phyloP scores from a whole-genome alignment of 2,888 invertebrate genomes.

The Lithosia quadra region DNA sequence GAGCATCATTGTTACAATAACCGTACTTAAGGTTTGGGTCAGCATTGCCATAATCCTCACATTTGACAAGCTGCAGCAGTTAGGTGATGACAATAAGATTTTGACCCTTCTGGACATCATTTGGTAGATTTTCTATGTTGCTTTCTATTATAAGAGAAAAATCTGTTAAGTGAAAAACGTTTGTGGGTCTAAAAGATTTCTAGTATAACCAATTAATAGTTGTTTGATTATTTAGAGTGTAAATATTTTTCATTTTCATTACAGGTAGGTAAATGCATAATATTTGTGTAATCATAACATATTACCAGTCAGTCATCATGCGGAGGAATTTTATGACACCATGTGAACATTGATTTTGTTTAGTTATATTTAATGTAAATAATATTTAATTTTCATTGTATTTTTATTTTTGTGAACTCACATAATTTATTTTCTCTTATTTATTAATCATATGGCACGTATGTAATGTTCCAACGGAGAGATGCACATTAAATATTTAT shows the following conservation, averaged over 20 bases:
- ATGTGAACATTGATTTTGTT: too few relatives aligned
- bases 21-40: background rate
- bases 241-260: background rate
- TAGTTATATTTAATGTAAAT: too few relatives aligned
- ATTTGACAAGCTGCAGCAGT: background rate
- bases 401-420: too few relatives aligned
- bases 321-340: too few relatives aligned
- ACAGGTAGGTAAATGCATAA: background rate
- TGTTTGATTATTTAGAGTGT: background rate
- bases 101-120: background rate
- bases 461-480: constrained; percentile 8
- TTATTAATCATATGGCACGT: constrained; percentile 14
- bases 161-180: too few relatives aligned
- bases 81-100: too few relatives aligned
- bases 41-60: constrained; percentile 3
- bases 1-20: background rate
- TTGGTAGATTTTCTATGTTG: background rate
- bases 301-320: too few relatives aligned
- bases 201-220: background rate
- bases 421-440: background rate
- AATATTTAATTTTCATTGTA: too few relatives aligned
- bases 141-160: too few relatives aligned
- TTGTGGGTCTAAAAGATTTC: background rate
- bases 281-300: background rate
- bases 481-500: constrained; percentile 22